Percentiles rank a stretch among this genome's conserved stretches.
These are phyloP conservation scores for Steromphala cineraria DNA, from an alignment of 2,888 invertebrate genomes.

Conservation along the genomic window DNA sequence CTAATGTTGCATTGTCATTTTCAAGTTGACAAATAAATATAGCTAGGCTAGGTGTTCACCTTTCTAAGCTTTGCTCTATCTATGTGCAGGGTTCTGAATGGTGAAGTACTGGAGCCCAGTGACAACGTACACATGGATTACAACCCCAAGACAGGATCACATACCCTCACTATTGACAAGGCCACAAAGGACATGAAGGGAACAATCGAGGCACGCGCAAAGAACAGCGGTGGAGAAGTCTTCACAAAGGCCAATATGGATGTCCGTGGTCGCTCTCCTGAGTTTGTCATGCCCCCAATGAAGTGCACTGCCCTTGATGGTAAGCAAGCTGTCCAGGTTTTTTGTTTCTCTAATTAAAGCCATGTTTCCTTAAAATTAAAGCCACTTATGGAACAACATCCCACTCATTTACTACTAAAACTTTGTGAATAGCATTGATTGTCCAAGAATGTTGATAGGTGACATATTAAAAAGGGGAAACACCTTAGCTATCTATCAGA, in stretches of 20 bases:
- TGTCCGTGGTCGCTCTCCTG: constrained; percentile 73
- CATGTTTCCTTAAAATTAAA: no score
- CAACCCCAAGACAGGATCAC: constrained; percentile 76
- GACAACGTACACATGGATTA: constrained; percentile 63
- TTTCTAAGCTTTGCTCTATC: no score
- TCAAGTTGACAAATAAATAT: no score
- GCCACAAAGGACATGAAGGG: constrained; percentile 86
- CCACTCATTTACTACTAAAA: no score
- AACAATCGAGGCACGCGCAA: constrained; percentile 83
- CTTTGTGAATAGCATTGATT: background rate
- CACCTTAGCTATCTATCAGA: no score
- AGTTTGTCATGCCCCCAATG: constrained; percentile 70
- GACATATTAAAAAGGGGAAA: no score
- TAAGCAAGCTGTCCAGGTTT: constrained; percentile 24
- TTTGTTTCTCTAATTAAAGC: background rate
- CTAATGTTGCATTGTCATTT: no score
- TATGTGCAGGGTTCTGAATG: constrained; percentile 64
- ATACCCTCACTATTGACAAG: constrained; percentile 82
- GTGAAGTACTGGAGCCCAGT: constrained; percentile 66
- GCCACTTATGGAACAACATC: no score
- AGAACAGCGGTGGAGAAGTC: constrained; percentile 84
- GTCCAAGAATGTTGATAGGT: no score
- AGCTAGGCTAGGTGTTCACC: background rate
- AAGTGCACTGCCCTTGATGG: constrained; percentile 74
- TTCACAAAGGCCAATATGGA: constrained; percentile 77